These are phyloP conservation scores for Linnaemya vulpina DNA, from an alignment of 2,888 invertebrate genomes.

Conservation along the genomic window DNA sequence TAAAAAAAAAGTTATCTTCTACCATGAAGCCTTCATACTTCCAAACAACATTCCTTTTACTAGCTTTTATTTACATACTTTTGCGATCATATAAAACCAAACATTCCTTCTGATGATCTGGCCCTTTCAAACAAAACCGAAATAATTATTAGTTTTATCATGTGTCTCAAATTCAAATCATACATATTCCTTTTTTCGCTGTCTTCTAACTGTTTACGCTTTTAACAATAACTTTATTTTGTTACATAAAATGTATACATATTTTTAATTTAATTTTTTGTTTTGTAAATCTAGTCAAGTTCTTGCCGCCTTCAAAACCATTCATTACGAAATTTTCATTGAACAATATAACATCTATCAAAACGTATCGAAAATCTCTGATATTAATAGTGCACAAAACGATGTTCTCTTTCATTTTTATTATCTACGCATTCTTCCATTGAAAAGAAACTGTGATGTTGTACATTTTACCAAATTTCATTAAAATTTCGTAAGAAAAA, in stretches of 20 bases:
- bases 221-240: conserved; percentile 17
- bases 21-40: conserved; percentile 57
- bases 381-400: conserved; percentile 31
- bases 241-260: not conserved
- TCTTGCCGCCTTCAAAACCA: conserved; percentile 76
- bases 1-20: conserved; percentile 15
- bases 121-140: not conserved
- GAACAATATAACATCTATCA: not conserved
- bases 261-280: conserved; percentile 45
- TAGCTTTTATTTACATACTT: conserved; percentile 35
- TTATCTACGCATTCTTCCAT: conserved; percentile 48
- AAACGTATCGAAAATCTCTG: conserved; percentile 8
- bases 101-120: conserved; percentile 38
- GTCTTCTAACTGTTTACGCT: not conserved
- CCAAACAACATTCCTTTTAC: conserved; percentile 57
- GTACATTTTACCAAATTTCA: conserved; percentile 37
- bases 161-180: conserved; percentile 18
- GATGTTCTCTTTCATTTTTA: conserved; percentile 42
- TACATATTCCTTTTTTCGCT: not conserved
- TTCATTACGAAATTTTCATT: conserved; percentile 23
- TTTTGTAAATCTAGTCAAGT: conserved; percentile 78
- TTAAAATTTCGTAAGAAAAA: conserved; percentile 15
- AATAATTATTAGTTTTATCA: not conserved
- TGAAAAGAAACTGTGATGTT: conserved; percentile 69
- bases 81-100: conserved; percentile 20